Conservation (phyloP, 2,797 vertebrate genomes). For the Octomys mimax region DNA sequence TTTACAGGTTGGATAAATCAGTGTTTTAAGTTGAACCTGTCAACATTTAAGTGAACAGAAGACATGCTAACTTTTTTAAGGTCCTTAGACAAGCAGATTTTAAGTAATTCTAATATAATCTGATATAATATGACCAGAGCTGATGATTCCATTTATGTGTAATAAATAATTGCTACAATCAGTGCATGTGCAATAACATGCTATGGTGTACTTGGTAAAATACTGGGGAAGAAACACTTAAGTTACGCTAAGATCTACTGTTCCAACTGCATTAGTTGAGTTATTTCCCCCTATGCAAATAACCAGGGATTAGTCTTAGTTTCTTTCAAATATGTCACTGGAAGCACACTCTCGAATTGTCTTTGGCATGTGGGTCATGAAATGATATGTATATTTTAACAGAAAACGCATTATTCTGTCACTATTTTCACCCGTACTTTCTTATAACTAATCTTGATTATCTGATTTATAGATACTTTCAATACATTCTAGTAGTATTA, state of each 20-base stretch:
- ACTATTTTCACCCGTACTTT: neutral
- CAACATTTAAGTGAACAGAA: neutral
- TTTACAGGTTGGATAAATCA: neutral
- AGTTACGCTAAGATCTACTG: neutral
- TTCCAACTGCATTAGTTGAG: neutral
- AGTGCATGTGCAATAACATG: neutral
- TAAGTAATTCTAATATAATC: conserved; percentile 14
- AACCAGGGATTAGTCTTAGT: neutral
- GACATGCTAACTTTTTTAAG: neutral
- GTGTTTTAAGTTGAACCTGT: neutral
- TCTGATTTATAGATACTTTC: neutral
- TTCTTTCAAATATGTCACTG: conserved; percentile 16
- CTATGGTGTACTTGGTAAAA: neutral
- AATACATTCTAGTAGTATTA: neutral
- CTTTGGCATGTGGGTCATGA: neutral
- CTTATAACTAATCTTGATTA: neutral
- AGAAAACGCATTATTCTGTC: neutral
- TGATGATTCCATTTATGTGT: neutral
- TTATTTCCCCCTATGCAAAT: neutral
- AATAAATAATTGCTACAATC: neutral
- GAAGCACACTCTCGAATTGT: neutral
- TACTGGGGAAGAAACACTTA: neutral
- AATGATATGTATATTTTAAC: neutral
- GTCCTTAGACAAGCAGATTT: neutral
- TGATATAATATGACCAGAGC: neutral